Conservation (phyloP, 2,113 vertebrate species). For the Mustelus asterias region DNA sequence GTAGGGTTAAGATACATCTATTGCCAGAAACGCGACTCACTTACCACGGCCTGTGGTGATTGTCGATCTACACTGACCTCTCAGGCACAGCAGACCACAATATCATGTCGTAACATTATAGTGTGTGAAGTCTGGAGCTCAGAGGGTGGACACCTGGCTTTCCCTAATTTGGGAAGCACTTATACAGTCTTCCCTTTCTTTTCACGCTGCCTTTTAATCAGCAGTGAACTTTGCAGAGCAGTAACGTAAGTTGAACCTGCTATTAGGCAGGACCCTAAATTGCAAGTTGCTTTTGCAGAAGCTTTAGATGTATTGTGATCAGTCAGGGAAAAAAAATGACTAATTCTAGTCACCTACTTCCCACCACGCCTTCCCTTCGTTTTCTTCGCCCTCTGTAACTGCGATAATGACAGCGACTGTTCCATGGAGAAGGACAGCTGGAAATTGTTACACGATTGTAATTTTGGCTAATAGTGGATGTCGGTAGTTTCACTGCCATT, state of each 20-base stretch:
- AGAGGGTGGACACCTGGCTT: constrained; percentile 31
- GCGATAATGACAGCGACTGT: constrained; percentile 46
- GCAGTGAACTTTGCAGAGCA: constrained; percentile 47
- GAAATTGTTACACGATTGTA: constrained; percentile 42
- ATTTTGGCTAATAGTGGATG: constrained; percentile 38
- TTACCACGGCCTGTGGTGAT: background rate
- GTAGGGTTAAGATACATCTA: background rate
- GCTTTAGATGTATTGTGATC: constrained; percentile 50
- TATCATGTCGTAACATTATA: background rate
- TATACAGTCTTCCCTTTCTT: constrained; percentile 24
- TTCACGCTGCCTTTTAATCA: constrained; percentile 48
- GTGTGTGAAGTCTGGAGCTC: background rate
- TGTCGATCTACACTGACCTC: background rate
- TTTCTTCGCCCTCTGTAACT: constrained; percentile 44
- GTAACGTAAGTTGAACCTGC: constrained; percentile 50
- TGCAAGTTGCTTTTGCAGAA: constrained; percentile 53
- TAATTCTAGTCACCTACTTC: constrained; percentile 50
- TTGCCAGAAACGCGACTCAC: too few species aligned
- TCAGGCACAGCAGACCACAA: background rate
- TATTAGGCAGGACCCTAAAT: constrained; percentile 60
- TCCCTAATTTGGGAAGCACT: background rate
- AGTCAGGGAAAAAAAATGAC: constrained; percentile 49
- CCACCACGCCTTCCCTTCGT: constrained; percentile 44
- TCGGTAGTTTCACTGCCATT: constrained; percentile 33
- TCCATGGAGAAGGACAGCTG: constrained; percentile 41